Base-by-base conservation (phyloP, 2,797 vertebrate genomes). In the Allobates femoralis region DNA sequence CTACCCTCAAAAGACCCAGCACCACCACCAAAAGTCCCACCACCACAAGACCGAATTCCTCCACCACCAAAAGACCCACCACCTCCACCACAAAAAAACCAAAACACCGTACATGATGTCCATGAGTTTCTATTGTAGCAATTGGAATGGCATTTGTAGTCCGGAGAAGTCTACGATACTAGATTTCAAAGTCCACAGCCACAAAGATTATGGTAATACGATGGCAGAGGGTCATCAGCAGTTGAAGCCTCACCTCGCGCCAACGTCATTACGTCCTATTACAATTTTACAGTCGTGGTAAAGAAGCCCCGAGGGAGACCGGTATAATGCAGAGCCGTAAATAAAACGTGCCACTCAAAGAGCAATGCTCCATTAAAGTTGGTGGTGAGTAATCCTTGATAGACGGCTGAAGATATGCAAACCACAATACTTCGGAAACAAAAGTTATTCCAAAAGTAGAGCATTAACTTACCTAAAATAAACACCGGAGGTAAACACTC, bases 401-500 rank as follows among this genome's bases (percentile, higher is more conserved):
- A 32, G 32, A 78, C 34, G 19, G 34, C 76, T 58, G 19, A 21
- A 58, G 76, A 60, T 79, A 60, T 34, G 32, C 2, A 62, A 79
- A 79, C 77, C 77, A 46, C 77, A 79, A 41, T 23, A 60, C 55
- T 78, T 37, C 23, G 21, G 37, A 71, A 71, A 41, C 34, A 71
- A 58, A 56, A 34, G 32, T 37, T 37, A n/a, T 58, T 41, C 55
- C 23, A 5, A n/a, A 46, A 18, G 77, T 15, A 60, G n/a, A 62
- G 34, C 55, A 60, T 26, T 55, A 55, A 77, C 75, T 32, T 21
- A 21, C 75, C 51, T 19, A 77, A 75, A 74, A 46, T 84, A 62
- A 76, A 66, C 30, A 41, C 15, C 34, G 34, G 34, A 85, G 53
- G 53, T 73, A 80, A 69, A 80, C 76, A 62, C 64, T 58, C 14